Base-by-base conservation (phyloP, 2,797 vertebrate species). In the Chaenodraco wilsoni region DNA sequence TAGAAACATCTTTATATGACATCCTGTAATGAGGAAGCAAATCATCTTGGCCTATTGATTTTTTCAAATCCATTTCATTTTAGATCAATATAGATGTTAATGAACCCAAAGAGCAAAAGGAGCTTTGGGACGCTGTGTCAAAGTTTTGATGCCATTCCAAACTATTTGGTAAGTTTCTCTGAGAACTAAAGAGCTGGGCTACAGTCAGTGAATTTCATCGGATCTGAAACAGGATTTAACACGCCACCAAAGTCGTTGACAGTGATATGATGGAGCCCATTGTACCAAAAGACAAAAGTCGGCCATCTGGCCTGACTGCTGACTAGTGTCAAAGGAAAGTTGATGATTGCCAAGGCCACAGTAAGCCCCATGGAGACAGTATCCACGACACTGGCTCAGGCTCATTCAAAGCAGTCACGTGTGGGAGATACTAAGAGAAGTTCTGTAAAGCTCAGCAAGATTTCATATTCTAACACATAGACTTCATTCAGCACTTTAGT, bases 141-240 rank as follows among this genome's bases (percentile, higher is more conserved):
- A 17, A 5, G 44, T 50, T 67, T 55, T 27, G 0, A 40, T 74
- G n/a, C 27, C n/a, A n/a, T 19, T 13, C 11, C 4, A 46, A 12
- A 61, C 3, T 51, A 19, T 52, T 45, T 49, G 33, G 1, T 54
- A 5, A 50, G 52, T 46, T 72, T 49, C 33, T 44, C 37, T 37
- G 21, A 69, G 2, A 63, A 19, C 13, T 49, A 2, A 67, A 19
- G n/a, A 43, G 15, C 19, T 45, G 31, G 13, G n/a, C 2, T 50
- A 19, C 19, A 65, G 9, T 7, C 49, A 31, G 54, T 48, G 44
- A 27, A 41, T 44, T 50, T 8, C 21, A 48, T 49, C 10, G 14
- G 49, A 48, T 60, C 63, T 49, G 2, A 81, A 44, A 23, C 41
- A 48, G 15, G n/a, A 68, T 59, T 59, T 52, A 58, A 31, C 11